Conservation (phyloP, 2,113 vertebrate genomes). For the Electrona antarctica region DNA sequence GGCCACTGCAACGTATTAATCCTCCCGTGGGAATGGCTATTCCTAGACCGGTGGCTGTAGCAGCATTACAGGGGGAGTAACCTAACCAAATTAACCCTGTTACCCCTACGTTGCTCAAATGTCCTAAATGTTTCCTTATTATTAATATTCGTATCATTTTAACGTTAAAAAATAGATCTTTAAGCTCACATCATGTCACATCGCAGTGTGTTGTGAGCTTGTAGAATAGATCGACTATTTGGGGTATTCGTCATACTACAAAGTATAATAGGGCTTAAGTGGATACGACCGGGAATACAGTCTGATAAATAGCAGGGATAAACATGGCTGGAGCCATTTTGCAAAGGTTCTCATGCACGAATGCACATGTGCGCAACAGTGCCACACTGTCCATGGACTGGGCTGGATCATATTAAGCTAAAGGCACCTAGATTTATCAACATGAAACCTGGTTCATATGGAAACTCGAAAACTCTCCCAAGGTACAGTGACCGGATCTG, state of each 20-base stretch:
- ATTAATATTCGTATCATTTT: no score
- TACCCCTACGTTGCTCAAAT: no score
- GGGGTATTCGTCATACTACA: no score
- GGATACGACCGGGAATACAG: conserved; percentile 50
- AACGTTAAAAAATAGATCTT: no score
- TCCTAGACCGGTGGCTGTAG: conserved; percentile 43
- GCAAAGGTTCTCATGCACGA: conserved; percentile 23
- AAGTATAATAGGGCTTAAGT: neutral
- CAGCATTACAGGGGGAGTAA: conserved; percentile 52
- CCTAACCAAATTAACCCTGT: conserved; percentile 22
- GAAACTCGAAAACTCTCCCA: conserved; percentile 33
- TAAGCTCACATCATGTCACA: neutral
- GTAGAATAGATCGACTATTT: no score
- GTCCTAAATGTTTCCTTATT: no score
- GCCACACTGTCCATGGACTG: conserved; percentile 48
- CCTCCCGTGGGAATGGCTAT: conserved; percentile 46
- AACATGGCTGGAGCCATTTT: conserved; percentile 49
- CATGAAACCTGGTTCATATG: conserved; percentile 25
- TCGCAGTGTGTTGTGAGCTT: neutral
- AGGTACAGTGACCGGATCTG: conserved; percentile 18
- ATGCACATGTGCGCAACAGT: conserved; percentile 21
- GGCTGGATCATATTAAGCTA: conserved; percentile 60
- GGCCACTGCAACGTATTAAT: conserved; percentile 41
- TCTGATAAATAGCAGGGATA: conserved; percentile 72
- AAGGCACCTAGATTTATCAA: conserved; percentile 54